These are phyloP conservation scores for Drosophila orosa DNA, from an alignment of 1,140 invertebrate species.

Conservation along the genomic window DNA sequence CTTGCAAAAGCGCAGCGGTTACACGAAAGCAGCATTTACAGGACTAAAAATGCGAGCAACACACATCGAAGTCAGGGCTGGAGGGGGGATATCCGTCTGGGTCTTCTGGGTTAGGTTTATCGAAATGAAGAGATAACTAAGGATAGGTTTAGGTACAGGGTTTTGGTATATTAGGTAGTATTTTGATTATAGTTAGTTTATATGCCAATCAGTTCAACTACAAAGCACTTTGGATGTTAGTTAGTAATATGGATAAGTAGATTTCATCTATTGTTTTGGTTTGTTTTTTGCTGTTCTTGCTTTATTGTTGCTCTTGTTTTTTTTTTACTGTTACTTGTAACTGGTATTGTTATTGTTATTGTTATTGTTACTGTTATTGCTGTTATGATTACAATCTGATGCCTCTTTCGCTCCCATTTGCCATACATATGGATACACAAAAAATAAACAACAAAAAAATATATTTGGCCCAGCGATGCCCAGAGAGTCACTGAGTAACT, in stretches of 20 bases:
- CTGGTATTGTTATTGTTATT: conserved; percentile 48
- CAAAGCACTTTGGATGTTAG: conserved; percentile 59
- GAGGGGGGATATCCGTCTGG: background rate
- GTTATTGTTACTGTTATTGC: conserved; percentile 44
- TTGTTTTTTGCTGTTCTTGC: conserved; percentile 16
- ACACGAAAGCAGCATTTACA: conserved; percentile 41
- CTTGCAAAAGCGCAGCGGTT: conserved; percentile 28
- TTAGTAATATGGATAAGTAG: conserved; percentile 47
- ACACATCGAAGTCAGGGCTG: conserved; percentile 11
- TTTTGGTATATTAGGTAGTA: conserved; percentile 15
- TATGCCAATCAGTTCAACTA: conserved; percentile 76
- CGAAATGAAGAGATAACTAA: conserved; percentile 32
- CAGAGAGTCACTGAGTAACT: background rate
- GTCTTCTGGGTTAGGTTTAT: background rate
- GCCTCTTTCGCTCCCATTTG: conserved; percentile 84
- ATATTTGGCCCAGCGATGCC: conserved; percentile 15
- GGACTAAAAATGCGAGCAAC: conserved; percentile 8
- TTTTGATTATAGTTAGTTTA: conserved; percentile 44
- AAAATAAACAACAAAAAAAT: conserved; percentile 12
- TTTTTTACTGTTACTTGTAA: conserved; percentile 42
- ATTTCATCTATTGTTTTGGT: conserved; percentile 41
- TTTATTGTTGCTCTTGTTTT: conserved; percentile 33
- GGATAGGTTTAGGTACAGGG: conserved; percentile 1
- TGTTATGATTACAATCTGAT: conserved; percentile 81
- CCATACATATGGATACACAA: conserved; percentile 80